A percentile compares a stretch with the other conserved stretches of the same genome.
Conservation (phyloP, 2,888 invertebrate species). For the Euclidia mi region DNA sequence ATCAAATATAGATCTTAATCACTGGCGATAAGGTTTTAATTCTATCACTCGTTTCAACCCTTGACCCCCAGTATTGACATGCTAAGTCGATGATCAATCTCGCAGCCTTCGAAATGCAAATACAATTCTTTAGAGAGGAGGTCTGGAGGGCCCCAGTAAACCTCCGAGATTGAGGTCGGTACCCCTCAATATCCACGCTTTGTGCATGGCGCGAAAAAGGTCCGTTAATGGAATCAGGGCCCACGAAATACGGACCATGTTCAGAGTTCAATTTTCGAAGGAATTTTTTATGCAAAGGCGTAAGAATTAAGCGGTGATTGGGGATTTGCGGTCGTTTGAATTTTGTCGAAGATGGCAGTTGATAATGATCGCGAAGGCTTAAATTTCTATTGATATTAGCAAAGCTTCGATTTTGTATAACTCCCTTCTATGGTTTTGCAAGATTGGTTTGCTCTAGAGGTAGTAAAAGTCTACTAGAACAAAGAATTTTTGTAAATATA, state of each 20-base stretch:
- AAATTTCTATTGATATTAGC: background rate
- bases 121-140: slow-evolving; percentile 79
- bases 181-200: slow-evolving; percentile 77
- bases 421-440: no score
- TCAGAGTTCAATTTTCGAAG: slow-evolving; percentile 48
- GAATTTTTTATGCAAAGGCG: slow-evolving; percentile 53
- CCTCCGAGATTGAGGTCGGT: slow-evolving; percentile 74
- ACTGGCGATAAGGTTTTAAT: slow-evolving; percentile 27
- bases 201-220: slow-evolving; percentile 75
- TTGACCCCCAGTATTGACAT: slow-evolving; percentile 78
- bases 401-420: no score
- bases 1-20: slow-evolving; percentile 27
- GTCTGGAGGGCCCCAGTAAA: slow-evolving; percentile 65
- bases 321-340: slow-evolving; percentile 33
- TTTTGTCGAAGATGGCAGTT: slow-evolving; percentile 33
- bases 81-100: slow-evolving; percentile 77
- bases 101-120: slow-evolving; percentile 78
- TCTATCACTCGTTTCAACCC: slow-evolving; percentile 33
- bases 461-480: no score
- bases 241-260: slow-evolving; percentile 52
- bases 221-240: slow-evolving; percentile 83
- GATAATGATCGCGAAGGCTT: slow-evolving; percentile 14
- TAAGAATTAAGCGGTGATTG: slow-evolving; percentile 44
- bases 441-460: no score
- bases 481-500: no score